Evolutionary conservation across 2,797 vertebrate species (phyloP), one percentile per base, ranked within the genome.

Genomic region (Sitta carolinensis): DNA sequence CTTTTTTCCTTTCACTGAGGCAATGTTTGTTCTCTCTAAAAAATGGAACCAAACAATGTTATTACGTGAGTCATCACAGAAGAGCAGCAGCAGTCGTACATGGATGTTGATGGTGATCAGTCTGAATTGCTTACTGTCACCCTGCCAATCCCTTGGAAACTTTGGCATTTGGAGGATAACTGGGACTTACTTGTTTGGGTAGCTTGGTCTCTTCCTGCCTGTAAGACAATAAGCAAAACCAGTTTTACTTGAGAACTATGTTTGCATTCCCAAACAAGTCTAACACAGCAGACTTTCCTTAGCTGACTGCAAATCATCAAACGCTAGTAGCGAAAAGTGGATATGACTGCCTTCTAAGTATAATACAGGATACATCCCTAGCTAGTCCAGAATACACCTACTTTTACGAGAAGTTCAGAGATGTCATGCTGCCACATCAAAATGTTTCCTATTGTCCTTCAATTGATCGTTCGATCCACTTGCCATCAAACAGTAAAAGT

Each of bases 11-110:
- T 83, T 67, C 42, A 63, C 32, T 74, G 83, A 84, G 76, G 87
- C 70, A 77, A 76, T 52, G 63, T 84, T 93, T 92, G 64, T 87
- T 86, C 45, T 27, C 42, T 64, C 64, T 64, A 22, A 48, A 85
- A 90, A 84, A 90, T 68, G 19, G 75, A 92, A 36, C 48, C 64
- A 87, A 93, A 92, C 54, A 80, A 77, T 57, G 42, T 16, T 23
- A 95, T 94, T 85, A 75, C 23, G 58, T 87, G 94, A 94, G 78
- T 95, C 92, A 94, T 75, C 92, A 89, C 76, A 85, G 85, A 89
- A 93, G 81, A 85, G 54, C 64, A 83, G 66, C 47, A 83, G 74
- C 81, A 67, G 54, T 89, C 38, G 16, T 69, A 77, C 48, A 68
- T 29, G 36, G 68, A 16, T 15, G 15, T 29, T 38, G 78, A 66